Percentiles rank a stretch among this genome's conserved stretches.
Evolutionary conservation across 2,113 vertebrate species (phyloP).

Genomic region (Silurus meridionalis): DNA sequence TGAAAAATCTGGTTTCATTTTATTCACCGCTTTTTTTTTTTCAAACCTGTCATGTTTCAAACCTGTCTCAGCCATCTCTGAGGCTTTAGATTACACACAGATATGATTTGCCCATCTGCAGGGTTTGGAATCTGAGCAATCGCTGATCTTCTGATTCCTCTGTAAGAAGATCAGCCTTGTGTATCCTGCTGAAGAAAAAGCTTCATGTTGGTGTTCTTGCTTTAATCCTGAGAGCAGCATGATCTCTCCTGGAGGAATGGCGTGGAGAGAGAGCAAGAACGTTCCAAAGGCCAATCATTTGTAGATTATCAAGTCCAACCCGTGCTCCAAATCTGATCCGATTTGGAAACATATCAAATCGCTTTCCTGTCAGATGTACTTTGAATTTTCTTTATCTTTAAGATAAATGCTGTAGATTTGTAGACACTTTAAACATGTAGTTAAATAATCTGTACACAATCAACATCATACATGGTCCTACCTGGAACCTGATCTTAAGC

Average conservation of each 20-base stretch:
- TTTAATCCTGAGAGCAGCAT: conserved; percentile 29
- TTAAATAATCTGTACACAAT: not conserved
- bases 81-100: not conserved
- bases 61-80: not conserved
- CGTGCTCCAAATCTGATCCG: not conserved
- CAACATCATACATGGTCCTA: not conserved
- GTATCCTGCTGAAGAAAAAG: conserved; percentile 22
- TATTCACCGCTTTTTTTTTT: not conserved
- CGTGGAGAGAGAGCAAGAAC: conserved; percentile 2
- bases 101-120: conserved; percentile 3
- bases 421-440: not conserved
- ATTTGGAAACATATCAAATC: not conserved
- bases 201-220: conserved; percentile 24
- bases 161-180: not conserved
- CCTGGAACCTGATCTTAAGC: not conserved
- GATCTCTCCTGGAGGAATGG: conserved; percentile 16
- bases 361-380: not conserved
- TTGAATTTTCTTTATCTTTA: not conserved
- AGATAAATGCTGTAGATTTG: not conserved
- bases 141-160: conserved; percentile 32
- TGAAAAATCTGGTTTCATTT: not conserved
- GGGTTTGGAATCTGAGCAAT: conserved; percentile 5
- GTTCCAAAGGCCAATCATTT: conserved; percentile 8
- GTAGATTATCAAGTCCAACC: not conserved
- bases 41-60: not conserved